These are phyloP conservation scores for Brassicogethes aeneus DNA, from an alignment of 2,888 invertebrate species.

Conservation along the genomic window DNA sequence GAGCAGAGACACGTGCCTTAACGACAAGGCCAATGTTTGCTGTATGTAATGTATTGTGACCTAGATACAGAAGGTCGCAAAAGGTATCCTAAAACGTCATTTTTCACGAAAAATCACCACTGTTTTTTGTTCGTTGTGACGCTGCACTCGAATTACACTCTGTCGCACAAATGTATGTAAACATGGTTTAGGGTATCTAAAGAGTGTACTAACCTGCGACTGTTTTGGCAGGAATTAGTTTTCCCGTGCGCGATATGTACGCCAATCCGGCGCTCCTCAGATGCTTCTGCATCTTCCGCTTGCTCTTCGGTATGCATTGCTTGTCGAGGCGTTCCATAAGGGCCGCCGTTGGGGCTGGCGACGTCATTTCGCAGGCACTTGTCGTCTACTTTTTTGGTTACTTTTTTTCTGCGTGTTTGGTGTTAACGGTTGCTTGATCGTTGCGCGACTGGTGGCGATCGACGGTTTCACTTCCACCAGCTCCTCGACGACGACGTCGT, in stretches of 20 bases:
- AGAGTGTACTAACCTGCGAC: constrained; percentile 37
- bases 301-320: constrained; percentile 38
- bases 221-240: constrained; percentile 43
- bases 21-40: constrained; percentile 36
- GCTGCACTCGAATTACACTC: no score
- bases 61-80: constrained; percentile 38
- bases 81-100: constrained; percentile 14
- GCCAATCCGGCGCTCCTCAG: constrained; percentile 42
- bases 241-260: constrained; percentile 43
- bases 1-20: constrained; percentile 33
- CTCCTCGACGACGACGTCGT: no score
- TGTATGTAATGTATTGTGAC: constrained; percentile 36
- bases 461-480: neutral
- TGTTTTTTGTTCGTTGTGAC: neutral
- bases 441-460: neutral
- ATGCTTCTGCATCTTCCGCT: constrained; percentile 42
- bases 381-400: neutral
- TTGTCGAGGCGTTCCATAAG: constrained; percentile 35
- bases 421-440: no score
- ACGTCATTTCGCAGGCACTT: neutral
- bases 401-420: no score
- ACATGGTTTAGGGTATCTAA: constrained; percentile 15
- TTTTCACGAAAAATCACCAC: neutral
- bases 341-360: constrained; percentile 39
- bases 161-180: no score